Base-by-base conservation (phyloP, 1,140 invertebrate species). In the Apis cerana region DNA sequence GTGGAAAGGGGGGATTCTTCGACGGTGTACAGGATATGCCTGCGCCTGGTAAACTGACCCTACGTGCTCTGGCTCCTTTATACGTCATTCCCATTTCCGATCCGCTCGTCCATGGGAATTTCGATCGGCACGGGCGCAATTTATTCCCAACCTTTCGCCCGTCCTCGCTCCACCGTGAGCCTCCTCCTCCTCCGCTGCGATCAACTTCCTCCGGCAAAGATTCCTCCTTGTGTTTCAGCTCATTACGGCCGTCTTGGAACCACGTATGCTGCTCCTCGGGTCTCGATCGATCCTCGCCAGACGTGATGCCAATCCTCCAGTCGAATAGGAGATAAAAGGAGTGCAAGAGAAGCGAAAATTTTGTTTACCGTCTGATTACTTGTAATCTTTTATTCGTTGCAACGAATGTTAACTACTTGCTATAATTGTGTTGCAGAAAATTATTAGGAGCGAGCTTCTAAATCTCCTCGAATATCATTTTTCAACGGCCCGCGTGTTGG, bases 41-140 rank as follows among this genome's bases (percentile, higher is more conserved):
- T 84, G 33, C 80, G 85, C 70, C 88, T 78, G 88, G 88, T 85
- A 90, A 89, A 90, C 89, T 89, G 89, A 90, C 85, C 88, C 88
- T 89, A 89, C 89, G 89, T 90, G 89, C 88, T 84, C 82, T 77
- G 89, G 89, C 89, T 89, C 87, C 87, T 88, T 87, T 89, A 89
- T 89, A 88, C 82, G 85, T 86, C 87, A 87, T 89, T 89, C 79
- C 83, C 82, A 88, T 88, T 90, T 89, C 87, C 89, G 88, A 89
- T 90, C 87, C 83, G 75, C 61, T 87, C 82, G 70, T 84, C 74
- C 81, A 76, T 71, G 72, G 68, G 78, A 85, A 86, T 85, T 82
- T 76, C 74, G 76, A 86, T 83, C 86, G 86, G 68, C 75, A 78
- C 75, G 27, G 21, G 27, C 67, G 33, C 85, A 86, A 86, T 87